Percentiles rank a stretch among this genome's conserved stretches.
These are phyloP conservation scores for Gryllus longicercus DNA, from an alignment of 2,888 invertebrate species.

Conservation along the genomic window DNA sequence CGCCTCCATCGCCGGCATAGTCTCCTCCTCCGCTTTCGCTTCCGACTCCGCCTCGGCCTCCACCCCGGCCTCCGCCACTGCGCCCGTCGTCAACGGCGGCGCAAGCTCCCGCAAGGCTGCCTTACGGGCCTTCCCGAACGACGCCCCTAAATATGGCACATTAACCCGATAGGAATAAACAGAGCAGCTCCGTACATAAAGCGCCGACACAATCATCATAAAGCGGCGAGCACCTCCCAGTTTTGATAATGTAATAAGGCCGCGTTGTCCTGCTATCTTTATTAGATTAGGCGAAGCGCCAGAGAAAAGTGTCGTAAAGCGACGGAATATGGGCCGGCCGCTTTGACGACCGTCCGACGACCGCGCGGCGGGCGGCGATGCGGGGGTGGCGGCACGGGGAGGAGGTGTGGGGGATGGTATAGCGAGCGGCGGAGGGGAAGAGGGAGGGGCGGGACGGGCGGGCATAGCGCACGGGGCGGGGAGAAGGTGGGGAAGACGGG, in stretches of 20 bases:
- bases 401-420: too few species aligned
- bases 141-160: conserved; percentile 1
- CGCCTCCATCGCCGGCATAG: too few species aligned
- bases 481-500: too few species aligned
- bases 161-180: conserved; percentile 1
- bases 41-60: too few species aligned
- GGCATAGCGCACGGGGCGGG: too few species aligned
- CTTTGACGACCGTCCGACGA: not conserved
- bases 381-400: too few species aligned
- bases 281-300: not conserved
- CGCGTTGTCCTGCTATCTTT: conserved; percentile 10
- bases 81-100: not conserved
- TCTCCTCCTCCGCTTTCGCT: too few species aligned
- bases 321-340: not conserved
- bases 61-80: too few species aligned
- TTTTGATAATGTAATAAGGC: conserved; percentile 17
- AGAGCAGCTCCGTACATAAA: conserved; percentile 17
- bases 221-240: not conserved
- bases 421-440: too few species aligned
- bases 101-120: not conserved
- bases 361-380: too few species aligned
- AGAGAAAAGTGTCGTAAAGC: conserved; percentile 17
- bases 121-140: not conserved
- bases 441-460: too few species aligned
- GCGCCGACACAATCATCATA: conserved; percentile 17